Evolutionary conservation across 2,113 vertebrate genomes (phyloP).

Genomic region (Sinocyclocheilus rhinocerous): DNA sequence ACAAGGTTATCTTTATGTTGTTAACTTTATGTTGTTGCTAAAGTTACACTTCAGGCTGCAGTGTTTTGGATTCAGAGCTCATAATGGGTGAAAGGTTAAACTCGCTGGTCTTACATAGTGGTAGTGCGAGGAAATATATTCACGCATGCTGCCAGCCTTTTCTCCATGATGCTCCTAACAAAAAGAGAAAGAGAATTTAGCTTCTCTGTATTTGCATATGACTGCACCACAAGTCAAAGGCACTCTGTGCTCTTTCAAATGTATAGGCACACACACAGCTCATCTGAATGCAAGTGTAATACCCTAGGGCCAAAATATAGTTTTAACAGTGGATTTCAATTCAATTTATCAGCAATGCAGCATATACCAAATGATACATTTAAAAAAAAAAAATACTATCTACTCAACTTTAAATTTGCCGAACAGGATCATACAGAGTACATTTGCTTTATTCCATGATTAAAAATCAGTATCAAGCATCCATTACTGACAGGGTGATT

Average conservation of each 20-base stretch:
- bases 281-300: conserved; percentile 37
- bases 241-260: conserved; percentile 47
- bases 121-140: conserved; percentile 83
- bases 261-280: conserved; percentile 18
- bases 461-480: no score
- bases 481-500: no score
- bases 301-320: neutral
- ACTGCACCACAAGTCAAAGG: conserved; percentile 51
- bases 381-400: no score
- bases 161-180: conserved; percentile 84
- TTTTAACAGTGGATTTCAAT: neutral
- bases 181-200: conserved; percentile 51
- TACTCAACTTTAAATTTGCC: no score
- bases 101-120: conserved; percentile 80
- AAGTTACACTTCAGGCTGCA: neutral
- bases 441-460: no score
- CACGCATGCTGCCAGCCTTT: conserved; percentile 82
- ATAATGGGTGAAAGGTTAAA: conserved; percentile 4
- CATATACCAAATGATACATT: no score
- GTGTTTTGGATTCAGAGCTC: neutral
- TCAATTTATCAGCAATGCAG: neutral
- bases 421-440: no score
- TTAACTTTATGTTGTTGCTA: neutral
- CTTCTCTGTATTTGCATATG: conserved; percentile 44
- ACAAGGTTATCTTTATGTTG: neutral